These are phyloP conservation scores for Crotophaga sulcirostris DNA, from an alignment of 2,113 vertebrate species.

Conservation along the genomic window DNA sequence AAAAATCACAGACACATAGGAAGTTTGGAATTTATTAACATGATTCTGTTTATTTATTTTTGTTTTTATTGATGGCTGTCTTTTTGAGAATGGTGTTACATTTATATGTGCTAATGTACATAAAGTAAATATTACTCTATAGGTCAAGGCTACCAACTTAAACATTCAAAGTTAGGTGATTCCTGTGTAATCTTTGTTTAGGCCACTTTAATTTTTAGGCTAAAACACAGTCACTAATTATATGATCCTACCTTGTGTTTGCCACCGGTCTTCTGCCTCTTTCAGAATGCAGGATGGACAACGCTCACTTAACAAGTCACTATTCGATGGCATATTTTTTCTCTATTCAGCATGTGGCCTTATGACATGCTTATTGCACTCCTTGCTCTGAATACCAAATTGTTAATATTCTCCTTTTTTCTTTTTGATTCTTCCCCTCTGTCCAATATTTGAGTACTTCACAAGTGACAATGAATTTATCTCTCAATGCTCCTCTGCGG, in stretches of 20 bases:
- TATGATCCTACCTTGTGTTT: background rate
- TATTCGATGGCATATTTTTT: background rate
- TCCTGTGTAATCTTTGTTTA: background rate
- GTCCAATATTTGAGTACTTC: background rate
- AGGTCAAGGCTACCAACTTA: background rate
- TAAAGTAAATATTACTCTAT: background rate
- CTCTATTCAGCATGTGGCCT: background rate
- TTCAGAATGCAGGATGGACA: background rate
- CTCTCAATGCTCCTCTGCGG: background rate
- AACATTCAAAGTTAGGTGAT: background rate
- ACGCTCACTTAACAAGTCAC: background rate
- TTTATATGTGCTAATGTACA: background rate
- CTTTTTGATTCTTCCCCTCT: background rate
- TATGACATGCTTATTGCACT: background rate
- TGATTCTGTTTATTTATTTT: background rate
- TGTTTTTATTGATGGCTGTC: background rate
- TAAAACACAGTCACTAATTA: background rate
- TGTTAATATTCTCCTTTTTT: background rate
- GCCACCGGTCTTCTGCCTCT: background rate
- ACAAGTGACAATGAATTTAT: background rate
- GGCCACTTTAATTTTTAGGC: background rate
- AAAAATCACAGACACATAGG: background rate
- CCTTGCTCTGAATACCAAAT: background rate
- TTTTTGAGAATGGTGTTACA: background rate
- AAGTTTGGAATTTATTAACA: conserved; percentile 3